Percentiles rank a stretch among this genome's conserved stretches.
phyloP scores from a whole-genome alignment of 2,797 vertebrate species.

The Bovichtus diacanthus region DNA sequence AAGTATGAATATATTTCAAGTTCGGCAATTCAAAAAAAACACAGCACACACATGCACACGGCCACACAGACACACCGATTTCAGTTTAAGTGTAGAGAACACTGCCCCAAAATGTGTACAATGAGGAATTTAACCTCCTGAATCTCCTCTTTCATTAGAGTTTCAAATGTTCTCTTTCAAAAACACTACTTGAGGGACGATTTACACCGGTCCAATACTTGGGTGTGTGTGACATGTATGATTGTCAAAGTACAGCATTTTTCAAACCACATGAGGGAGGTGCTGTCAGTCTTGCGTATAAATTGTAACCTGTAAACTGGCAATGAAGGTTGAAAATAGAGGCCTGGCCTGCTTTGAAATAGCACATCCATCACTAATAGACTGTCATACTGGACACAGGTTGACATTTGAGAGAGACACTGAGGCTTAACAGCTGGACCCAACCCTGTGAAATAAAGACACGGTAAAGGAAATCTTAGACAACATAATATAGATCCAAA shows the following conservation, averaged over 20 bases:
- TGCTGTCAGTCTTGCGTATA: slow-evolving; percentile 10
- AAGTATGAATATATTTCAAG: slow-evolving; percentile 8
- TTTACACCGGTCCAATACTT: slow-evolving; percentile 10
- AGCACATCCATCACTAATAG: slow-evolving; percentile 20
- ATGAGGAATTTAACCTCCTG: background rate
- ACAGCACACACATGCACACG: background rate
- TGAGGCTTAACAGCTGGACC: slow-evolving; percentile 28
- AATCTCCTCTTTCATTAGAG: slow-evolving; percentile 26
- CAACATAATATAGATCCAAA: background rate
- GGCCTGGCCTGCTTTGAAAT: slow-evolving; percentile 41
- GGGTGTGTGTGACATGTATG: slow-evolving; percentile 47
- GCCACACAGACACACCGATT: background rate
- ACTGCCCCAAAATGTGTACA: background rate
- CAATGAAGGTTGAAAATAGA: slow-evolving; percentile 54
- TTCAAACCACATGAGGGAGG: slow-evolving; percentile 60
- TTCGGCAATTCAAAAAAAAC: background rate
- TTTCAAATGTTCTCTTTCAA: slow-evolving; percentile 7
- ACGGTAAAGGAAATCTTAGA: background rate
- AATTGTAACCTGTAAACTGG: slow-evolving; percentile 53
- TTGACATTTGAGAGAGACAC: slow-evolving; percentile 47
- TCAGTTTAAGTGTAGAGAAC: background rate
- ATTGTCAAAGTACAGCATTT: slow-evolving; percentile 33
- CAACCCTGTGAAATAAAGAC: slow-evolving; percentile 32
- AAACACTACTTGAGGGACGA: slow-evolving; percentile 6
- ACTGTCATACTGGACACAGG: slow-evolving; percentile 32